Evolutionary conservation across 2,797 vertebrate genomes (phyloP).

Genomic region (Cuniculus paca): DNA sequence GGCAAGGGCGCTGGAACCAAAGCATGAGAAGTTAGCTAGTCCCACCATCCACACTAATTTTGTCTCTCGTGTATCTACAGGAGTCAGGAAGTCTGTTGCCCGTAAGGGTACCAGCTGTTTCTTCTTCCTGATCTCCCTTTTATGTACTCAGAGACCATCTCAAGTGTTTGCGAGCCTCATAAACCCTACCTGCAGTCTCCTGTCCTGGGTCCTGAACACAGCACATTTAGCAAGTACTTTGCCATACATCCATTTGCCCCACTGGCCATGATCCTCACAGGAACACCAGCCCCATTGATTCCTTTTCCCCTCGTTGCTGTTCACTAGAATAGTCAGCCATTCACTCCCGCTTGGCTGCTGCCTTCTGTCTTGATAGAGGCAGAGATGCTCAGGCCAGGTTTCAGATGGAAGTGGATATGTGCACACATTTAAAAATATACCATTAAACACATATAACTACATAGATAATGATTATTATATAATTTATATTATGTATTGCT

Average conservation of each 20-base stretch:
- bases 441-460: background rate
- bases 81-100: background rate
- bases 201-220: background rate
- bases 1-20: background rate
- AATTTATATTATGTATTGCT: too few relatives aligned
- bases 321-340: background rate
- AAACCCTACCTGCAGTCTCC: background rate
- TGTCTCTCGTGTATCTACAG: background rate
- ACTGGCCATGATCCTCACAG: background rate
- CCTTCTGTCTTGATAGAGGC: background rate
- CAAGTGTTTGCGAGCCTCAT: background rate
- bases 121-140: background rate
- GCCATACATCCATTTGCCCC: background rate
- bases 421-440: background rate
- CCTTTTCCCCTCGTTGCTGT: background rate
- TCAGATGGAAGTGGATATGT: background rate
- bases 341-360: background rate
- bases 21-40: background rate
- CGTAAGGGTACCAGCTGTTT: background rate
- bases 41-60: background rate
- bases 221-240: background rate
- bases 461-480: background rate
- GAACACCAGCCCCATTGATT: background rate
- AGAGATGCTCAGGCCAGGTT: background rate
- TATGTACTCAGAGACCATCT: background rate